Percentiles rank a stretch among this genome's conserved stretches.
phyloP scores from a whole-genome alignment of 2,797 vertebrate genomes.

The Urophycis tenuis region DNA sequence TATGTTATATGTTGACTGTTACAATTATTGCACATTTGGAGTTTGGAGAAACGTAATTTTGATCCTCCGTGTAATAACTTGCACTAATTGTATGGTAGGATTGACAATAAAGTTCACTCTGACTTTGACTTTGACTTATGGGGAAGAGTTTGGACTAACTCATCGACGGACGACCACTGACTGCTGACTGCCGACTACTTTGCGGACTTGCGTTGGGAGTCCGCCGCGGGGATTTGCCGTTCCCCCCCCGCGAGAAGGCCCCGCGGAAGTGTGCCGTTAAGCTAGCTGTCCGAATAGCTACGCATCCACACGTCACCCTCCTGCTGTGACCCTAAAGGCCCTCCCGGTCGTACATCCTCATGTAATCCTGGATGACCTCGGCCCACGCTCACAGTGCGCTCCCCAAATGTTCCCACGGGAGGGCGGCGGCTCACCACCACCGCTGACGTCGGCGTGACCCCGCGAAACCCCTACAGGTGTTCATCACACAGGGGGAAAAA shows the following conservation, averaged over 20 bases:
- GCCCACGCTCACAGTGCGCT: slow-evolving; percentile 21
- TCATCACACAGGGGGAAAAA: too few species aligned
- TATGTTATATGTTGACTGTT: too few species aligned
- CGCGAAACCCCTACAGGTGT: too few species aligned
- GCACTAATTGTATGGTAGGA: too few species aligned
- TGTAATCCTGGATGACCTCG: background rate
- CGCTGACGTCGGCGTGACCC: slow-evolving; percentile 27
- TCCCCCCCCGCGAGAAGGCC: background rate
- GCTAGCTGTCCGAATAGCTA: background rate
- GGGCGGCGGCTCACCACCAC: slow-evolving; percentile 30
- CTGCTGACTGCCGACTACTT: background rate
- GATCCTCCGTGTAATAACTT: too few species aligned
- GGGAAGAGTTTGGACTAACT: background rate
- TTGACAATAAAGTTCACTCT: too few species aligned
- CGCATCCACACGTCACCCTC: background rate
- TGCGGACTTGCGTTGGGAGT: background rate
- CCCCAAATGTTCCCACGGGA: too few species aligned
- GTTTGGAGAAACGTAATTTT: too few species aligned
- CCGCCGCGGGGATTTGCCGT: background rate
- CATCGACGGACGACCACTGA: background rate
- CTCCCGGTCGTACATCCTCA: background rate
- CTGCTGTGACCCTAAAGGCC: background rate
- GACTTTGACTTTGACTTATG: too few species aligned
- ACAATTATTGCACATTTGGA: too few species aligned
- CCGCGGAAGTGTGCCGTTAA: background rate